Conservation (phyloP, 2,113 vertebrate species). For the Chlorodrepanis virens region DNA sequence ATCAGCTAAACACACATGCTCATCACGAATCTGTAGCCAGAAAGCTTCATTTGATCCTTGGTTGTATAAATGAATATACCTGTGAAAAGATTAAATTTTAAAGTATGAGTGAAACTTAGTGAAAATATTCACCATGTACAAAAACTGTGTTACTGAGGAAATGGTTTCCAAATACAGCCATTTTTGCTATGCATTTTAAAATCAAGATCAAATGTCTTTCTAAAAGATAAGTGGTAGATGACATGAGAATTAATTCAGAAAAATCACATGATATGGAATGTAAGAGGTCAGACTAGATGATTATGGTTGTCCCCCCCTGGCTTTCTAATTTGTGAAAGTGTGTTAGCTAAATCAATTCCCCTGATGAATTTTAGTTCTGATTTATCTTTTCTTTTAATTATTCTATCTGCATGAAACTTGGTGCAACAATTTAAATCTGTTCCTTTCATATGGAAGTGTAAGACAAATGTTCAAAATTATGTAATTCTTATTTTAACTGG, state of each 20-base stretch:
- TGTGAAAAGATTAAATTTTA: neutral
- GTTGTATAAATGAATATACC: neutral
- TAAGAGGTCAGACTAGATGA: neutral
- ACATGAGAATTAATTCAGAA: slow-evolving; percentile 7
- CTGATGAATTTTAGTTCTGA: neutral
- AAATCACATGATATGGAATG: neutral
- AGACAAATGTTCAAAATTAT: neutral
- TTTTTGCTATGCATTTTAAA: neutral
- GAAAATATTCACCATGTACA: neutral
- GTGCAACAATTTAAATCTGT: neutral
- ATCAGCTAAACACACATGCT: neutral
- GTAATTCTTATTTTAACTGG: neutral
- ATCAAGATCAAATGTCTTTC: neutral
- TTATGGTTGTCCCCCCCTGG: neutral
- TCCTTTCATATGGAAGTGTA: neutral
- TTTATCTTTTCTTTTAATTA: slow-evolving; percentile 4
- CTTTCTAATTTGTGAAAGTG: neutral
- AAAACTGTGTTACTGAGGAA: neutral
- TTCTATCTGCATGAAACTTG: neutral
- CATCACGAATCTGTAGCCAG: neutral
- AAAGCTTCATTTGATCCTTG: neutral
- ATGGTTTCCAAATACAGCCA: neutral
- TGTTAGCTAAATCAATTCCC: neutral
- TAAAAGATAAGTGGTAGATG: neutral
- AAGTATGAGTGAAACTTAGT: neutral